A percentile compares a stretch with the other conserved stretches of the same genome.
Evolutionary conservation across 2,797 vertebrate genomes (phyloP).

Genomic region (Trichosurus vulpecula): DNA sequence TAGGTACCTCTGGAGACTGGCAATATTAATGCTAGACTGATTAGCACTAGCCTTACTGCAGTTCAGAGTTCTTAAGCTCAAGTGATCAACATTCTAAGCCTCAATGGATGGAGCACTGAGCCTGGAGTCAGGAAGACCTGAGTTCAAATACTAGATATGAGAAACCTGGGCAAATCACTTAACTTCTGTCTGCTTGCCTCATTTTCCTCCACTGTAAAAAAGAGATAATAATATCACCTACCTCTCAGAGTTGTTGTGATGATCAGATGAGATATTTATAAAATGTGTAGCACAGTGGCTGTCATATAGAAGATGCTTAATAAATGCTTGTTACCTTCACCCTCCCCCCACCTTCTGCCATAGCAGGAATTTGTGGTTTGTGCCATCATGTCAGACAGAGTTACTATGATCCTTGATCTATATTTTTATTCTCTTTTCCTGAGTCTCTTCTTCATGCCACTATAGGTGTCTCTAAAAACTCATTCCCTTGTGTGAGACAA

Average conservation of each 20-base stretch:
- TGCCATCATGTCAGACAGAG: neutral
- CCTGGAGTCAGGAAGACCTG: neutral
- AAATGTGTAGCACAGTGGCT: neutral
- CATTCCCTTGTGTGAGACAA: neutral
- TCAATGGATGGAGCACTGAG: neutral
- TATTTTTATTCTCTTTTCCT: neutral
- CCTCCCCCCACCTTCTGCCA: neutral
- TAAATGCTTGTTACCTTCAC: neutral
- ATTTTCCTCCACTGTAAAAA: neutral
- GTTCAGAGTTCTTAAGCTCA: neutral
- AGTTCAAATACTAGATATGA: neutral
- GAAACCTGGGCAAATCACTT: neutral
- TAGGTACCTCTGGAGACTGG: neutral
- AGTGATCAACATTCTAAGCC: neutral
- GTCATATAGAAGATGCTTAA: neutral
- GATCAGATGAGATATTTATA: neutral
- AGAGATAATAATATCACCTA: neutral
- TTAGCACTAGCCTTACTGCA: neutral
- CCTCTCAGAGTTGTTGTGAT: neutral
- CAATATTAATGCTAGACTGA: neutral
- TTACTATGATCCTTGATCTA: neutral
- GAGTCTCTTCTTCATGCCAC: neutral
- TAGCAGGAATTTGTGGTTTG: neutral
- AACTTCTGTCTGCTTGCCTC: neutral
- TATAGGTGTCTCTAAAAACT: neutral